Base-by-base conservation (phyloP, 2,888 invertebrate species). In the Saturnia pavonia region DNA sequence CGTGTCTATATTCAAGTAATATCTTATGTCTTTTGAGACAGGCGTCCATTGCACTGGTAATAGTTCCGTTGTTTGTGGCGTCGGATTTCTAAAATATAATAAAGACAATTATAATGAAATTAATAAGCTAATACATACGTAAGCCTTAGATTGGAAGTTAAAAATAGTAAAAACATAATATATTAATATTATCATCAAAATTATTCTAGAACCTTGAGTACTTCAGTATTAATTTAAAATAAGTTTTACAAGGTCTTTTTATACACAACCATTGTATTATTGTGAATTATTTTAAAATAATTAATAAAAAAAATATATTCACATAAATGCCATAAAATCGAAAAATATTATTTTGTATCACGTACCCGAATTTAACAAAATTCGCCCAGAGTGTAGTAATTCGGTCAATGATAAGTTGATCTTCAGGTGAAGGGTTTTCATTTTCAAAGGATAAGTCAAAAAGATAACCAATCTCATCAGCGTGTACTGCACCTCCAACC, bases 371-470 rank as follows among this genome's bases (percentile, higher is more conserved):
- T 80, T 87, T 88, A 12, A 77, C 86, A 74, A 87, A 87, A 74
- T 87, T 87, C 4, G 83, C 72, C 88, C 88, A 88, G 51, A 88
- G 69, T 9, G 83, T 80, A 9, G 87, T 87, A 16, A 88, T 76
- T 19, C 80, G 79, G 68, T 87, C 84, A 45, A 87, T 81, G 2
- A 82, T 73, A 1, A 82, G 71, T 72, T 83, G 82, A 71, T 88
- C 88, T 68, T 80, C 77, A 22, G 74, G 71, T 0, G 77, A 74
- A 1, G 81, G 80, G 22, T 74, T 74, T 9, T 78, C 74, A 12
- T 72, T 73, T 71, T 84, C 74, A 34, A 76, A 81, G 0, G 77
- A 78, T 14, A 82, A 74, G 66, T 87, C 85, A 69, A 85, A 88
- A 12, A 88, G 73, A 73, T 87, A 88, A 40, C 85, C 78, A 2